Base-by-base conservation (phyloP, 2,113 vertebrate genomes). In the Noctilio leporinus region DNA sequence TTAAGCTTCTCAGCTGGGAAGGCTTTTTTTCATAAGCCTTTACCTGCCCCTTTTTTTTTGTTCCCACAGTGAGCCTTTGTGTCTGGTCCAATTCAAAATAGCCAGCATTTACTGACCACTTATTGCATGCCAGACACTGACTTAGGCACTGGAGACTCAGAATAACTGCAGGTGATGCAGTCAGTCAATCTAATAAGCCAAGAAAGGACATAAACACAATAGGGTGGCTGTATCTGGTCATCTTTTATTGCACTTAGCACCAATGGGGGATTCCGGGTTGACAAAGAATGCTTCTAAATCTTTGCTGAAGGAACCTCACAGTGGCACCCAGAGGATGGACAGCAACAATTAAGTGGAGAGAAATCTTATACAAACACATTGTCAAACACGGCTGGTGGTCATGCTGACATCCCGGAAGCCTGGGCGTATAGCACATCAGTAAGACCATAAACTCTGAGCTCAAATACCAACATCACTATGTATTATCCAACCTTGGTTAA, bases 211-310 rank as follows among this genome's bases (percentile, higher is more conserved):
- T 64, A 86, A 51, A 35, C 35, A 51, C 9, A 53, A 57, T 5
- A 49, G 65, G 47, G 65, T 6, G 5, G 24, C 38, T 26, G 3
- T 65, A 15, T 9, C 24, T 4, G 20, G 28, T 49, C 49, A 55
- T 80, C 86, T 76, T 64, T 49, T 49, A 47, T 38, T 2, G 0
- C 30, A 35, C 77, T 92, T 73, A 47, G 64, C 40, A 33, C 47
- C 70, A 91, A 88, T 81, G 35, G 43, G 15, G 67, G 19, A 20
- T 16, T 76, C 16, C 7, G 72, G 35, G 38, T 92, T 73, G 69
- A 91, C 45, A 73, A 45, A 95, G 62, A 77, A 78, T 73, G 24
- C n/a, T n/a, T 96, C 93, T 38, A 59, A 83, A 35, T 70, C 64
- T 85, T 91, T 70, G n/a, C n/a, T 69, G 40, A 33, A 69, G 86